Percentiles rank a stretch among this genome's conserved stretches.
These are phyloP conservation scores for Euzetes globulus DNA, from an alignment of 2,888 invertebrate genomes.

Conservation along the genomic window DNA sequence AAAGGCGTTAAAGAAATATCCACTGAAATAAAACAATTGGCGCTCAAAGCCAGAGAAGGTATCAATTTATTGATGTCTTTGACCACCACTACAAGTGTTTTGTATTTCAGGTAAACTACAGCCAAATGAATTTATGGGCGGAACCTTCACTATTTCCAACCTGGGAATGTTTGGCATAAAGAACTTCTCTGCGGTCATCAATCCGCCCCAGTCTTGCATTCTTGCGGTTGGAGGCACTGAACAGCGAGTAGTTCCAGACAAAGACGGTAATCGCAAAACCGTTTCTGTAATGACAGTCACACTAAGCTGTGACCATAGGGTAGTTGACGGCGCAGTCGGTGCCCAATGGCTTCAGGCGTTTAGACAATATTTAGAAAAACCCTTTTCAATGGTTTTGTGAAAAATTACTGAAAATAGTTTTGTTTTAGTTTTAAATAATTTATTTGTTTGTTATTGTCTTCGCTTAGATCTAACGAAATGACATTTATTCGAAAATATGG, in stretches of 20 bases:
- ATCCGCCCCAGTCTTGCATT: constrained; percentile 72
- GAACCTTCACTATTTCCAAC: constrained; percentile 56
- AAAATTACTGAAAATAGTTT: neutral
- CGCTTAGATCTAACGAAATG: too few relatives aligned
- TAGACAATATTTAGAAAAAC: constrained; percentile 79
- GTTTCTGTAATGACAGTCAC: constrained; percentile 79
- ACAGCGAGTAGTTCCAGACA: constrained; percentile 61
- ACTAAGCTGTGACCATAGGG: constrained; percentile 48
- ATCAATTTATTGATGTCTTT: neutral
- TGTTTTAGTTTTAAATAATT: neutral
- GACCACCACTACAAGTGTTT: neutral
- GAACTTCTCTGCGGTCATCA: constrained; percentile 61
- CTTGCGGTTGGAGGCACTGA: constrained; percentile 79
- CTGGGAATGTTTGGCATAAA: constrained; percentile 61
- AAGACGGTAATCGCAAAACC: constrained; percentile 11
- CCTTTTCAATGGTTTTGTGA: constrained; percentile 82
- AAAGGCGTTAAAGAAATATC: constrained; percentile 81
- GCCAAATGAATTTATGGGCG: constrained; percentile 81
- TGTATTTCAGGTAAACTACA: constrained; percentile 57
- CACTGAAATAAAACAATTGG: constrained; percentile 67
- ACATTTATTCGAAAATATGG: too few relatives aligned
- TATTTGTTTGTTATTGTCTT: neutral
- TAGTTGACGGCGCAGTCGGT: constrained; percentile 67
- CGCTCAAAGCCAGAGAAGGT: constrained; percentile 75
- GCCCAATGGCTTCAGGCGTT: constrained; percentile 91